Base-by-base conservation (phyloP, 2,888 invertebrate species). In the Esperia sulphurella region DNA sequence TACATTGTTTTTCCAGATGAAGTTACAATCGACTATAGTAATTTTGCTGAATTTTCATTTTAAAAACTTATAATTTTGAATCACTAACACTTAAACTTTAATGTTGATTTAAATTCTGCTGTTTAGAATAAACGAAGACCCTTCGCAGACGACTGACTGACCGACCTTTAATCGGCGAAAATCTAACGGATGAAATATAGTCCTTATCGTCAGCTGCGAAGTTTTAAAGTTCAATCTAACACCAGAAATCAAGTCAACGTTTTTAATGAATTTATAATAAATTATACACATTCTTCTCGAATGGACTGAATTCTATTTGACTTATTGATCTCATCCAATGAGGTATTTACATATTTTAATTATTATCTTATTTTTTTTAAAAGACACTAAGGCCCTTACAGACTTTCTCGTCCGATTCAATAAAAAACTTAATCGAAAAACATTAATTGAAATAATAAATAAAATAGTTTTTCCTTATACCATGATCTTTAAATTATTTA, bases 321-420 rank as follows among this genome's bases (percentile, higher is more conserved):
- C 53, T 55, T 53, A 63, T 29, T 62, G 74, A 75, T 77, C 79
- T 79, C 79, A 76, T 75, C 8, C 56, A 65, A 76, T 76, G 74
- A 67, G 70, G 50, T 48, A 31, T 50, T 45, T 52, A 50, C 45
- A 52, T 47, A 46, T 46, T 35, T 50, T 43, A 51, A 51, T 59
- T 52, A 56, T n/a, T n/a, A 55, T 56, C 57, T 45, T 54, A 49
- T 58, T 47, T 52, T n/a, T n/a, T n/a, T n/a, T n/a, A n/a, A n/a
- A n/a, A 38, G 14, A 40, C 49, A 55, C 54, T 62, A 53, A 50
- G 5, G 5, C 21, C 21, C 21, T 21, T 21, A 21, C 21, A 21
- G 21, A 21, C 21, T 21, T 2, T 21, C 21, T 21, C 21, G 5
- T 21, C 2, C 21, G 21, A 21, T 21, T n/a, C n/a, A n/a, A n/a